Percentiles rank a stretch among this genome's conserved stretches.
phyloP scores from a whole-genome alignment of 2,888 invertebrate species.

The Schrankia costaestrigalis region DNA sequence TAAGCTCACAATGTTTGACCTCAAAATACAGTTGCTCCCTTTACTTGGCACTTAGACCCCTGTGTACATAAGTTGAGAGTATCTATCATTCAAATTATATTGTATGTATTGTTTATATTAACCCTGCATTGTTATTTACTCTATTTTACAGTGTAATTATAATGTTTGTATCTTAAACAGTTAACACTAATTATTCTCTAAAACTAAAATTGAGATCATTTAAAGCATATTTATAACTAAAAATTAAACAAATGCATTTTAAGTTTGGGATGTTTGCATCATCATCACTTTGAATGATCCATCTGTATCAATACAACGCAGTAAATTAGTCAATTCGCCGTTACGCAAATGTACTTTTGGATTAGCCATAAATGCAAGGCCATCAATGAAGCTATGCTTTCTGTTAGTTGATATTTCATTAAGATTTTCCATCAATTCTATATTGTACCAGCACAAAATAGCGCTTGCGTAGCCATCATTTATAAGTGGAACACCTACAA shows the following conservation, averaged over 20 bases:
- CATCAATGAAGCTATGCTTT: slow-evolving; percentile 65
- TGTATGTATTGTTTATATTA: no score
- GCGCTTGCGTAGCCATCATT: slow-evolving; percentile 68
- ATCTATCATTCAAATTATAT: no score
- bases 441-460: slow-evolving; percentile 79
- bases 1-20: no score
- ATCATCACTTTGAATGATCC: slow-evolving; percentile 56
- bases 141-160: no score
- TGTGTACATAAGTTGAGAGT: no score
- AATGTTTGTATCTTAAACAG: no score
- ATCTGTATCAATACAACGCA: slow-evolving; percentile 51
- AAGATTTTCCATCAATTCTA: slow-evolving; percentile 62
- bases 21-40: no score
- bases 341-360: slow-evolving; percentile 43
- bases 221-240: no score
- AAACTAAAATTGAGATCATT: slow-evolving; percentile 6
- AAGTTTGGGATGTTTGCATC: slow-evolving; percentile 18
- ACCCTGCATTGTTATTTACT: no score
- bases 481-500: slow-evolving; percentile 45
- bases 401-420: slow-evolving; percentile 64
- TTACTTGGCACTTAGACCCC: no score
- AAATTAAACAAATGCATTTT: background rate
- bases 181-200: no score
- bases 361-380: slow-evolving; percentile 68
- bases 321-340: slow-evolving; percentile 50